Base-by-base conservation (phyloP, 2,113 vertebrate genomes). In the Oceanodroma tethys region DNA sequence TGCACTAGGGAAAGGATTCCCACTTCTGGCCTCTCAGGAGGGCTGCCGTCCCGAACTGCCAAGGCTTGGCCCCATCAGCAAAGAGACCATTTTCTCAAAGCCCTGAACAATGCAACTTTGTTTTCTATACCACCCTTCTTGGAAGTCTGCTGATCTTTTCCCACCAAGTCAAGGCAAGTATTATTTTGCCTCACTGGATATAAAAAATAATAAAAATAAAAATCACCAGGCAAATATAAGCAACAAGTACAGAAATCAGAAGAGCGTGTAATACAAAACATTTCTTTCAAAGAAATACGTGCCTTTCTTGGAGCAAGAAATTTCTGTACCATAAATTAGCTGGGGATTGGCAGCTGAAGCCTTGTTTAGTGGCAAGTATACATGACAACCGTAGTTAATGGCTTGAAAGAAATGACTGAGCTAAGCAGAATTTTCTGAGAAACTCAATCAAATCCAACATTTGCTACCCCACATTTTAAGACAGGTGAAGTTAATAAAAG, bases 311-410 rank as follows among this genome's bases (percentile, higher is more conserved):
- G 29, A 81, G 67, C 14, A 80, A 88, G 74, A 25, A 52, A 32
- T 55, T 55, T 45, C 45, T 67, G 60, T 65, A 43, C 93, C 91
- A 87, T 97, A 88, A 97, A 96, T 97, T 92, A 96, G 73, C 32
- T 32, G 70, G 23, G 42, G 74, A 72, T 52, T 83, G 97, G 86
- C 52, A 70, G 96, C 86, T 74, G 58, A 72, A 89, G 78, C 68
- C 79, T 95, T 95, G 84, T 88, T 98, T 96, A 67, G 86, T 71
- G 86, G 70, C 90, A 88, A 55, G 32, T 34, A 67, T 32, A 47
- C 60, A 53, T 30, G 86, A 83, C 81, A 84, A 16, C 50, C 5
- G 0, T 9, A 20, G 78, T 89, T 94, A 96, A 95, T 53, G 78
- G 68, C 76, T 67, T 21, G 32, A 95, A 86, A 96, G 87, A 89